Evolutionary conservation across 2,888 invertebrate genomes (phyloP), one percentile per base, ranked within the genome.

Genomic region (Xestia c-nigrum): DNA sequence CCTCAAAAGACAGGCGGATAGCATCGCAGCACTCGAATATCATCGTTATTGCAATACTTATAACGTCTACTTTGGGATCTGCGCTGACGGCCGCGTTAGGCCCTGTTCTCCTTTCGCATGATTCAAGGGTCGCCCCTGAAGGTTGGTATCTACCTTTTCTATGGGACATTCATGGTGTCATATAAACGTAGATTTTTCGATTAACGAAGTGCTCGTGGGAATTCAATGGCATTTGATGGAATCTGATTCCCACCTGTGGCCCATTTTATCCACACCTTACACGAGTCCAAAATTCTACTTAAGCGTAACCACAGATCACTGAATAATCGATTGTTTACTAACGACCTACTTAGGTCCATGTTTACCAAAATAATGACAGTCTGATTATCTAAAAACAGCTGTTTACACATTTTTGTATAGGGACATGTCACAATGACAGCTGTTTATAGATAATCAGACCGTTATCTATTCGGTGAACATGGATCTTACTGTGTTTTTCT

Each of bases 11-110:
- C 87, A 92, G 88, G 76, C 88, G 87, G 78, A 94, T 95, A 81
- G 96, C 96, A 6, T 84, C 81, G 55, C 95, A 96, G 80, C 96
- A 96, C 88, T 90, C 95, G 9, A 96, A 96, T 92, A 96, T 96
- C 79, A 96, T 96, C 87, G 95, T 96, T 91, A 96, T 96, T 86
- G 96, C 96, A 21, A 95, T 96, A 82, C 85, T 96, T 1, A 78
- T 95, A 91, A 96, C 96, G 85, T 91, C 95, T 14, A 94, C 95
- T 70, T 90, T 96, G 74, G 96, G 96, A 24, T 96, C 96, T 2
- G 88, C 88, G 12, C 91, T 96, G 43, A 96, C 96, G 12, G 95
- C 94, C 3, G 80, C 90, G n/a, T 88, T 96, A 79, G 96, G 96
- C 19, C 96, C 96, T n/a, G 81, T 95, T 76, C 91, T 96, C 50